These are phyloP conservation scores for Dendrocincla tyrannina DNA, from an alignment of 2,797 vertebrate genomes.

Conservation along the genomic window DNA sequence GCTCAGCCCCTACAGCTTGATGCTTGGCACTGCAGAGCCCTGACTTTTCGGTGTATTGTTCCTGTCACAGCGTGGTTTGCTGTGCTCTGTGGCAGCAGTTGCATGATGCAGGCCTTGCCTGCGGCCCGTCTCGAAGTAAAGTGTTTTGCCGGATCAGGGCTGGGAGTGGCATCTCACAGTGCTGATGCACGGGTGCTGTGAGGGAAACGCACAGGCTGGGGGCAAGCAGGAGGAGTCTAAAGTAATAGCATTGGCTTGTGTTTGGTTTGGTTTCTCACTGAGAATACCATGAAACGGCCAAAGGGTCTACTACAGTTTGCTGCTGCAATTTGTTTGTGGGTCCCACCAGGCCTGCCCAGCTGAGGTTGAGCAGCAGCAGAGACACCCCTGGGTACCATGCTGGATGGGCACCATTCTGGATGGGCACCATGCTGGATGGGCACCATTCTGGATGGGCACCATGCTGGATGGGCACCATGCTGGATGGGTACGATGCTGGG, in stretches of 20 bases:
- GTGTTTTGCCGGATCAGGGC: background rate
- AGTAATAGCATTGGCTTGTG: background rate
- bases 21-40: background rate
- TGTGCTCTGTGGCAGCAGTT: background rate
- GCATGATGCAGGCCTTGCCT: accelerated
- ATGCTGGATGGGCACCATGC: too few species aligned
- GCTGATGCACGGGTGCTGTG: background rate
- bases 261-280: background rate
- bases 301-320: background rate
- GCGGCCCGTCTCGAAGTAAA: background rate
- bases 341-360: too few species aligned
- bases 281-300: background rate
- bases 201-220: background rate
- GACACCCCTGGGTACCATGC: too few species aligned
- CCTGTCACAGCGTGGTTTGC: background rate
- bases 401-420: too few species aligned
- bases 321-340: accelerated
- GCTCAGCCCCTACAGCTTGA: background rate
- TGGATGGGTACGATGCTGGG: too few species aligned
- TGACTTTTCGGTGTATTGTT: background rate
- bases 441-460: too few species aligned
- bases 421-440: too few species aligned
- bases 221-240: background rate
- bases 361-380: too few species aligned
- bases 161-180: background rate